Evolutionary conservation across 1,140 invertebrate species (phyloP), one percentile per base, ranked within the genome.

Genomic region (Ptiloglossa arizonensis): DNA sequence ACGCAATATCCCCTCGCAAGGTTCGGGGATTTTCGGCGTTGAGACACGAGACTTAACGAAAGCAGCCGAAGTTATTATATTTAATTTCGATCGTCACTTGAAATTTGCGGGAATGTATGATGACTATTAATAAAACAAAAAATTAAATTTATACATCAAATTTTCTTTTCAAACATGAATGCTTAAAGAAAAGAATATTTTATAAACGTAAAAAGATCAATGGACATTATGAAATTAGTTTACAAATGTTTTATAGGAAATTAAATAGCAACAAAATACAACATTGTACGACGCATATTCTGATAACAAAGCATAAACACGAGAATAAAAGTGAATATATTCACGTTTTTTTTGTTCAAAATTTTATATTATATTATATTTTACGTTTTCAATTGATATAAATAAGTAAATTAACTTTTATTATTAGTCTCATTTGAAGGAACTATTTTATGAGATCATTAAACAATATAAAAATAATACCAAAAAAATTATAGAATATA

Each of bases 41-140:
- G 41, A 32, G 17, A 27, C 35, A 68, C 72, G 54, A 76, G 27
- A 29, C 24, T 59, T 24, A 15, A 0, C 73, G 73, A 24, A 59
- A 46, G 60, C 32, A 35, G 1, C 52, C 73, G 73, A 76, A 44
- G 72, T 67, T 41, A 3, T 22, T 29, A 24, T 22, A 19, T 17
- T 48, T 22, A 1, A 19, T 24, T 54, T 11, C 35, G 22, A 56
- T 19, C 1, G 22, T 41, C 35, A 13, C 2, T 48, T 9, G 24
- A 13, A 41, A 13, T 29, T 38, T 3, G 3, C 9, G 27, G 9
- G n/a, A 17, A 32, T 44, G 9, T 15, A 15, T 5, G 6, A 0
- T 19, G 38, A 48, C 1, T 73, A 52, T 38, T 38, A 41, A 69
- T 69, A 54, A 1, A 68, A n/a, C n/a, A 56, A 56, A 69, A 52